Base-by-base conservation (phyloP, 2,113 vertebrate genomes). In the Phoenicopterus ruber region DNA sequence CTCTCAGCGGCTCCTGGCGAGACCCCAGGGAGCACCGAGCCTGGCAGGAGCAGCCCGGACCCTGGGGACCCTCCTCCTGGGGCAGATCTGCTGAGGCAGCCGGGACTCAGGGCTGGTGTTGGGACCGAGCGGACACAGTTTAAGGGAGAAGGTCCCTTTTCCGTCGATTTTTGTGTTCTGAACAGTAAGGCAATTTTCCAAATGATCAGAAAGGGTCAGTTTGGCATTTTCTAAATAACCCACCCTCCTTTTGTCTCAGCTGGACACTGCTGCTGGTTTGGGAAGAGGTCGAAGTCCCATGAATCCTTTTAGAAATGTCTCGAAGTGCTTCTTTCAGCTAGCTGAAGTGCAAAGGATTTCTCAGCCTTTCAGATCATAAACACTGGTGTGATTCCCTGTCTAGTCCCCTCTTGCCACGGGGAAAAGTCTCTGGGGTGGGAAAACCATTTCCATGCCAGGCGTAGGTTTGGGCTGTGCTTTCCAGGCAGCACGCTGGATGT, bases 81-180 rank as follows among this genome's bases (percentile, higher is more conserved):
- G 44, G 21, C 61, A 91, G 55, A 34, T 38, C 57, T 59, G 46
- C 62, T 2, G 1, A 24, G 28, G 34, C 62, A 82, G 55, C 21
- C 0, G 0, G n/a, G n/a, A 11, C 54, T 61, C 0, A 0, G 62
- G 31, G 50, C 46, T 52, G 63, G 20, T 31, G 8, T 4, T 65
- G 31, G 36, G 36, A 25, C 44, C 0, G 1, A 88, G 25, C 20
- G 13, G 47, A 18, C 9, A 16, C 34, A 70, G 31, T 6, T 49
- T 36, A 44, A 80, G 32, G 46, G 54, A 49, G 22, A 47, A 34
- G 38, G 20, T 31, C 52, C 73, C 63, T 70, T 76, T 44, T 80
- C 42, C 13, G 29, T 46, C 2, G 5, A 54, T 49, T 94, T 58
- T 77, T 1, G 0, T 61, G 28, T 54, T 73, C 76, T 77, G 55